Percentiles rank a stretch among this genome's conserved stretches.
Conservation (phyloP, 2,888 invertebrate species). For the Plagodis dolabraria region DNA sequence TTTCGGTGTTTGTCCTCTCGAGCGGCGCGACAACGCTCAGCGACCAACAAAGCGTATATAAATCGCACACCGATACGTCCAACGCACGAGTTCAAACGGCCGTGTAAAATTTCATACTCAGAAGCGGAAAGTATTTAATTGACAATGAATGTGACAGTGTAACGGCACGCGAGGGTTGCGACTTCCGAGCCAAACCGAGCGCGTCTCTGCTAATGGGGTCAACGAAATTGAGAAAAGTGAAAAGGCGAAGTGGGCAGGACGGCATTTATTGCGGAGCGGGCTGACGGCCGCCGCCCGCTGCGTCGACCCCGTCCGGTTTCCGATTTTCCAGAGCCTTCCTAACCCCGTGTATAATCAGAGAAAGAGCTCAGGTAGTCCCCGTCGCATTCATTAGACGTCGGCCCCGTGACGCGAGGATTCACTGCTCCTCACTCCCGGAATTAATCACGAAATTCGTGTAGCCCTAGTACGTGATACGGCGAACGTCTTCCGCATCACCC, state of each 20-base stretch:
- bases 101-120: conserved; percentile 51
- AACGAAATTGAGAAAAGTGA: conserved; percentile 80
- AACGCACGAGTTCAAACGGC: conserved; percentile 21
- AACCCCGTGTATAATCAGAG: conserved; percentile 22
- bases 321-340: conserved; percentile 23
- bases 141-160: conserved; percentile 70
- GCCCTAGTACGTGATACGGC: conserved; percentile 48
- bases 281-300: conserved; percentile 42
- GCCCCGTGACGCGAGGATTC: conserved; percentile 42
- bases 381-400: conserved; percentile 44
- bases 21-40: conserved; percentile 35
- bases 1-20: conserved; percentile 49
- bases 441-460: conserved; percentile 64
- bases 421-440: conserved; percentile 45
- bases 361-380: conserved; percentile 32
- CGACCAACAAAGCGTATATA: conserved; percentile 14
- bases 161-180: conserved; percentile 57
- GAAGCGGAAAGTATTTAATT: conserved; percentile 67
- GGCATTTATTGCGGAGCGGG: conserved; percentile 63
- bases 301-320: conserved; percentile 38
- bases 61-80: conserved; percentile 20
- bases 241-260: conserved; percentile 62
- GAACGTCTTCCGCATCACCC: conserved; percentile 42
- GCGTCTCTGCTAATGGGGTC: conserved; percentile 74
- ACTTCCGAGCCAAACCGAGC: conserved; percentile 61